Base-by-base conservation (phyloP, 2,113 vertebrate genomes). In the Psittacula cyanocephala region DNA sequence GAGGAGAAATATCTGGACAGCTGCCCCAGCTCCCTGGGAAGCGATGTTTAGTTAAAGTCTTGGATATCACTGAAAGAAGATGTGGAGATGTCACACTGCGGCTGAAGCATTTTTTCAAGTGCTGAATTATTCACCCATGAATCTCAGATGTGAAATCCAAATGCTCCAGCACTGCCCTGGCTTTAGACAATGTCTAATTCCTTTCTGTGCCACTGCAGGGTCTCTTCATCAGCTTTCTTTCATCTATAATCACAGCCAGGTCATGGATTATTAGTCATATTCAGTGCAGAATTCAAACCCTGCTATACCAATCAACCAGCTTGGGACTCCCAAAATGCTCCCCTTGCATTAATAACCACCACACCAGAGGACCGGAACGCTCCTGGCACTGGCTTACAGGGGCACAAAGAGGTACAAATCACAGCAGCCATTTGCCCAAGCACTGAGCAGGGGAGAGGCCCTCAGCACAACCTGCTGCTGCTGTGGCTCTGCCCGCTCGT, bases 111-210 rank as follows among this genome's bases (percentile, higher is more conserved):
- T 95, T 96, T 95, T 89, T 81, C 80, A 60, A 97, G 91, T 5
- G 63, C 43, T 92, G 90, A 96, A 95, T 97, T 96, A 96, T 96
- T 96, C 95, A 97, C 81, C 94, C 91, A 28, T 93, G 88, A 91
- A 91, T 89, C 96, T 96, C 80, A 63, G 89, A 97, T 88, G 95
- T 91, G 91, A 90, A 95, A 94, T 96, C 96, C 93, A 93, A 97
- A 94, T 50, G 94, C 94, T 95, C 75, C 19, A 62, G 88, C 83
- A 64, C 91, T 95, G 86, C 81, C 94, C 88, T 35, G 60, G 69
- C 90, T 91, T 95, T 96, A 94, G 95, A 95, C 91, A 97, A 96
- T 96, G 93, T 88, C 95, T 96, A 77, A 96, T 95, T 93, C 92
- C 81, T 89, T 88, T 96, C 92, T 84, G 93, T 87, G 91, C 74